Conservation (phyloP, 2,888 invertebrate genomes). For the Maniola hyperantus region DNA sequence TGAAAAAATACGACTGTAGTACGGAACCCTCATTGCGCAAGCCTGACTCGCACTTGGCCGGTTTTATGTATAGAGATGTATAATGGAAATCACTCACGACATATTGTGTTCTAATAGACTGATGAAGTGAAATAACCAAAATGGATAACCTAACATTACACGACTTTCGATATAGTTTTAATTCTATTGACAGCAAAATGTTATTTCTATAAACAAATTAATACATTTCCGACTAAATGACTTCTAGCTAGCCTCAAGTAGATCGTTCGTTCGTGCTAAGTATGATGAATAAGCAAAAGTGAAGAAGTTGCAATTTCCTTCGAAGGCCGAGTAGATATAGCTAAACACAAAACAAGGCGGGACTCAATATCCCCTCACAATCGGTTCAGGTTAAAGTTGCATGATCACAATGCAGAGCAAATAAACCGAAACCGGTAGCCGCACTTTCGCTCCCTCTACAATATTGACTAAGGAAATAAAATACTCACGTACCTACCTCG, state of each 20-base stretch:
- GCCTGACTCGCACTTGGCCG: no score
- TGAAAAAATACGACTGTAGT: no score
- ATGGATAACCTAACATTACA: not conserved
- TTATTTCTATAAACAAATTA: conserved; percentile 10
- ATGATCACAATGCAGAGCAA: conserved; percentile 72
- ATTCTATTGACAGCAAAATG: conserved; percentile 7
- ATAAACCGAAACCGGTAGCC: conserved; percentile 58
- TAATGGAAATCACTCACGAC: no score
- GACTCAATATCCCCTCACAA: conserved; percentile 67
- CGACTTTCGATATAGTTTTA: not conserved
- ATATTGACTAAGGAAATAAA: conserved; percentile 57
- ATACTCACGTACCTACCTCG: not conserved
- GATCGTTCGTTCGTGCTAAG: conserved; percentile 49
- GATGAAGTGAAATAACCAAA: not conserved
- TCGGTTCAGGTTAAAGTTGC: conserved; percentile 71
- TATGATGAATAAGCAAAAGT: conserved; percentile 70
- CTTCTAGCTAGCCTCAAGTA: conserved; percentile 19
- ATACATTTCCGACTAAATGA: conserved; percentile 14
- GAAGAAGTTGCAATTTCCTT: conserved; percentile 73
- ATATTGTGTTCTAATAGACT: no score
- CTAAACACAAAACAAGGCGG: conserved; percentile 52
- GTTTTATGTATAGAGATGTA: no score
- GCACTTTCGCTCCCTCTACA: conserved; percentile 57
- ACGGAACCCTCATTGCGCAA: no score
- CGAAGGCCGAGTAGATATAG: conserved; percentile 42